Evolutionary conservation across 2,888 invertebrate genomes (phyloP), one percentile per base, ranked within the genome.

Genomic region (Caradrina clavipalpis): DNA sequence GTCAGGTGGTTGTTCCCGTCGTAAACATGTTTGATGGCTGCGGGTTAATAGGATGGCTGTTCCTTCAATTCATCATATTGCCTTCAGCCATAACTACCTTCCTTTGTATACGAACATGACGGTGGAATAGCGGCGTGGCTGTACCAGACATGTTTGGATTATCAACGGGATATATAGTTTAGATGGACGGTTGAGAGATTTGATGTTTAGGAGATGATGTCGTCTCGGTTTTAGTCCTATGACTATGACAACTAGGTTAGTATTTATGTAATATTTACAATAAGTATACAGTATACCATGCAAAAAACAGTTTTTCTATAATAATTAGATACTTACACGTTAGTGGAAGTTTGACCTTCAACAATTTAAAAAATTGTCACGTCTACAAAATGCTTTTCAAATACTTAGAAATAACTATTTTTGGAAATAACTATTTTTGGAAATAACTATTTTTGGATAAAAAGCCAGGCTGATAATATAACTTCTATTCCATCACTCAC

Each of bases 21-120:
- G 72, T 82, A 80, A 82, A 81, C 53, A 58, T 62, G 71, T 61
- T 76, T 81, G 70, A 81, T 83, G 47, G 66, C 60, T 50, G 15
- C 13, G 59, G 65, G 81, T 83, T 83, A 80, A 83, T 76, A 80
- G 62, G 56, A 76, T 69, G 51, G 50, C 47, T 19, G 72, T 39
- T 56, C 80, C 42, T 69, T 45, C 81, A 63, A 83, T 83, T 67
- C 70, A 70, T 76, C 69, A 76, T 80, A 76, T 60, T 42, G 50
- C 76, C 61, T 74, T 47, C 39, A 78, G 72, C 49, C 50, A 57
- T 67, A 55, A 56, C 61, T 59, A 35, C 54, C 42, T 80, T 50
- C 57, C 26, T 73, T 76, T 80, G 76, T 75, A 17, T 58, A 35
- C n/a, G n/a, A 51, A 62, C 58, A 50, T 62, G 47, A 49, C 19